Percentiles rank a stretch among this genome's conserved stretches.
phyloP scores from a whole-genome alignment of 2,888 invertebrate genomes.

The Chrysopilus asiliformis region DNA sequence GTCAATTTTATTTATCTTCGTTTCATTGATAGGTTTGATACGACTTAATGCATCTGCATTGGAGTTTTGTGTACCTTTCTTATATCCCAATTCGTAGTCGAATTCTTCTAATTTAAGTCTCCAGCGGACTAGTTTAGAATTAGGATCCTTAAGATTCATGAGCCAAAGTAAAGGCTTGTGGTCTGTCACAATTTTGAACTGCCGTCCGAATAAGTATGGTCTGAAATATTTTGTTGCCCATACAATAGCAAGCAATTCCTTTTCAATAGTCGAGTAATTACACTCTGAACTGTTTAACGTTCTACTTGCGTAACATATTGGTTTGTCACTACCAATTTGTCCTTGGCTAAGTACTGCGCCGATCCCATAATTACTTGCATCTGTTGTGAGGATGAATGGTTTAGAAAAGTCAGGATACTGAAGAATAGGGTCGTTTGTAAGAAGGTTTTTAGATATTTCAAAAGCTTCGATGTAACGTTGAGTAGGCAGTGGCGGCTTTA shows the following conservation, averaged over 20 bases:
- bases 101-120: constrained; percentile 23
- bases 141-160: constrained; percentile 27
- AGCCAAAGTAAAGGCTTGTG: constrained; percentile 29
- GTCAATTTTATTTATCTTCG: background rate
- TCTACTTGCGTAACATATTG: constrained; percentile 21
- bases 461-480: background rate
- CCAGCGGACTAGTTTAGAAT: constrained; percentile 27
- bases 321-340: constrained; percentile 12
- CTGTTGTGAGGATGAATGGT: constrained; percentile 21
- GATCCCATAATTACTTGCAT: constrained; percentile 19
- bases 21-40: background rate
- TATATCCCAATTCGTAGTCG: constrained; percentile 16
- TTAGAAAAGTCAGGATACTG: constrained; percentile 24
- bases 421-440: too few relatives aligned
- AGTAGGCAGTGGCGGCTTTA: too few relatives aligned
- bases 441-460: constrained; percentile 1
- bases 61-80: constrained; percentile 14
- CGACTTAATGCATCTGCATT: too few relatives aligned
- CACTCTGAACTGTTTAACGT: constrained; percentile 16
- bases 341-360: constrained; percentile 20
- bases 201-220: constrained; percentile 25
- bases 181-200: constrained; percentile 30
- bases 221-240: constrained; percentile 25
- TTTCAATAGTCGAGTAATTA: constrained; percentile 22
- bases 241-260: constrained; percentile 24